A percentile compares a stretch with the other conserved stretches of the same genome.
Evolutionary conservation across 2,797 vertebrate genomes (phyloP).

Genomic region (Enteromius treurensis): DNA sequence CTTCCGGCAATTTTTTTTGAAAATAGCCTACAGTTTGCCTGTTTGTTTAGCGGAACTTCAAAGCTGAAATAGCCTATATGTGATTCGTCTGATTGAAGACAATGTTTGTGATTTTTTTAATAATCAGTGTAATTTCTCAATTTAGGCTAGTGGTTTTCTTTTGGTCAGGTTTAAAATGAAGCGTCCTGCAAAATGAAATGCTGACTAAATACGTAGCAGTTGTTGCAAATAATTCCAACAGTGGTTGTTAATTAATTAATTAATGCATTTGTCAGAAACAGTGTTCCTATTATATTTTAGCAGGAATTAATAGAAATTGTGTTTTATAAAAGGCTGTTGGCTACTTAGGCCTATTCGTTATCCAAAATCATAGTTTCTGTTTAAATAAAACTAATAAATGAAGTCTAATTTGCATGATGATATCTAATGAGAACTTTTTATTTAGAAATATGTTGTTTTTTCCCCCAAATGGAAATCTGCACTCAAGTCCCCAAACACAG

Average conservation of each 20-base stretch:
- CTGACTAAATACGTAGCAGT: background rate
- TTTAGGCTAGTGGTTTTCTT: background rate
- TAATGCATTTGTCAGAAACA: conserved; percentile 10
- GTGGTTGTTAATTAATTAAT: conserved; percentile 21
- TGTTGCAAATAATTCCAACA: background rate
- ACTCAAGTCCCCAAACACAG: background rate
- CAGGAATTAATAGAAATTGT: background rate
- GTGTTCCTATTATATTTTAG: background rate
- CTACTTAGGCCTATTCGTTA: background rate
- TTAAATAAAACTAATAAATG: background rate
- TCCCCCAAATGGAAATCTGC: background rate
- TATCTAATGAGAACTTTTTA: background rate
- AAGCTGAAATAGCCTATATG: background rate
- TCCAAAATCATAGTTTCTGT: background rate
- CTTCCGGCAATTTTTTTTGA: background rate
- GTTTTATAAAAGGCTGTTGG: background rate
- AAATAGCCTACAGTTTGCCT: background rate
- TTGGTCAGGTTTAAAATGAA: background rate
- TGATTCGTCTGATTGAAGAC: background rate
- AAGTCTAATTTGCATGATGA: background rate
- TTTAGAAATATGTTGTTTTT: background rate
- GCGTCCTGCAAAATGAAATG: no score
- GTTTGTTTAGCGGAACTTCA: background rate
- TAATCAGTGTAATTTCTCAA: background rate
- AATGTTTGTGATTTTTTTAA: background rate